Evolutionary conservation across 2,113 vertebrate genomes (phyloP).

Genomic region (Hirundichthys speculiger): DNA sequence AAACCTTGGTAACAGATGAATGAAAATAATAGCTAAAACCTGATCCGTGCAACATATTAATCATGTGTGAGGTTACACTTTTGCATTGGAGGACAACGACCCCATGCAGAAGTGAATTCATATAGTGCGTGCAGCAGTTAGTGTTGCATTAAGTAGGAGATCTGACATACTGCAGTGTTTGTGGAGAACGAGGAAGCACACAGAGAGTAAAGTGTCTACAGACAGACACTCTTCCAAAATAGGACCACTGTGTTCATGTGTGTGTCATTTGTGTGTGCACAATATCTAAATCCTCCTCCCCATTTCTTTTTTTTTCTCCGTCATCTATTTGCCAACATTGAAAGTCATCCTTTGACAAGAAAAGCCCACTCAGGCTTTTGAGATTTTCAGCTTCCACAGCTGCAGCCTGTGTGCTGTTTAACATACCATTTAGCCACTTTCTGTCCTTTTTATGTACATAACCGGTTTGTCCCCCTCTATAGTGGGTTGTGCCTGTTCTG

Average conservation of each 20-base stretch:
- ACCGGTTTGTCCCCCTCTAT: slow-evolving; percentile 1
- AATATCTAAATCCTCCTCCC: slow-evolving; percentile 49
- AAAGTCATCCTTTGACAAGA: slow-evolving; percentile 58
- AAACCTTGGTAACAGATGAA: slow-evolving; percentile 59
- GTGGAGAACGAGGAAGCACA: neutral
- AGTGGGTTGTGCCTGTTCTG: neutral
- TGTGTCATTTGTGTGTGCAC: slow-evolving; percentile 23
- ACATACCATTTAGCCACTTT: slow-evolving; percentile 25
- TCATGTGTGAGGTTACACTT: slow-evolving; percentile 61
- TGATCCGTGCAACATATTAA: slow-evolving; percentile 48
- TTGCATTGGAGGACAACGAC: slow-evolving; percentile 41
- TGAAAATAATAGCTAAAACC: slow-evolving; percentile 63
- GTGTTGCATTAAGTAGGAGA: neutral
- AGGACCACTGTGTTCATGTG: slow-evolving; percentile 62
- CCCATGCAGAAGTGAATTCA: slow-evolving; percentile 20
- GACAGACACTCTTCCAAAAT: slow-evolving; percentile 46
- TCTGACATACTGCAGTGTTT: neutral
- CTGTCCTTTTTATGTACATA: slow-evolving; percentile 19
- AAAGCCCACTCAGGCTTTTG: slow-evolving; percentile 55
- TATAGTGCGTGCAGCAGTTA: slow-evolving; percentile 4
- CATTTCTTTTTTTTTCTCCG: slow-evolving; percentile 40
- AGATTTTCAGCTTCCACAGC: slow-evolving; percentile 46
- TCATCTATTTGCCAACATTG: slow-evolving; percentile 63
- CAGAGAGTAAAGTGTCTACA: neutral
- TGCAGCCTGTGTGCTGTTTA: slow-evolving; percentile 31